Base-by-base conservation (phyloP, 2,113 vertebrate genomes). In the Corapipo altera region DNA sequence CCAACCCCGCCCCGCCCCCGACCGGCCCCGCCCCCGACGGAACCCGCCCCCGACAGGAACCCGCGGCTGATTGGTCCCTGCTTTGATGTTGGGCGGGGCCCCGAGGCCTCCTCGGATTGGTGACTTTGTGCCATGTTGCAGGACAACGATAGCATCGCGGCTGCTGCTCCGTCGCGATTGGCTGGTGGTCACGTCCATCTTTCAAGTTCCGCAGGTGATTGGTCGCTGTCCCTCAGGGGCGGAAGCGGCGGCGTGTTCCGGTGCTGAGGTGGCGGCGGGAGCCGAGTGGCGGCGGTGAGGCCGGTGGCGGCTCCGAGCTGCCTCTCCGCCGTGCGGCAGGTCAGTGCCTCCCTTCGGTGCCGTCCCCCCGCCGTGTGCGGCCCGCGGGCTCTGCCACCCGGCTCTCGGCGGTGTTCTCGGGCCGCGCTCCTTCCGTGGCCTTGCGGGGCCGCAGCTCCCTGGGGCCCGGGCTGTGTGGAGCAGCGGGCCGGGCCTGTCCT, bases 261-360 rank as follows among this genome's bases (percentile, higher is more conserved):
- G 79, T 95, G 97, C 67, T 97, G 97, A 98, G 96, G 91, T 97
- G 97, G 96, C n/a, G 73, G 70, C 0, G 71, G 62, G 30, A 49
- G n/a, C 12, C 48, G 13, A 23, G 6, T 3, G 20, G 52, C 3
- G 14, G 70, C 4, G 5, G 41, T 3, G 33, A 24, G 24, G 11
- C 5, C 2, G 48, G 39, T 2, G 16, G 30, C 9, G 20, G 30
- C 0, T 27, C 21, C 6, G 44, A 28, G 76, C 32, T 5, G 26
- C 6, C 15, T 8, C 2, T 5, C 14, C 11, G 14, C 35, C 6
- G 32, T 27, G 48, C 4, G 17, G 52, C 15, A 83, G 95, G 92
- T 92, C 8, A 24, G 95, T 85, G 22, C 11, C 3, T 65, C 2
- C 2, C 4, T 6, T 16, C 2, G 23, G 13, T 20, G 35, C 6